Base-by-base conservation (phyloP, 2,113 vertebrate species). In the Ceratotherium simum region DNA sequence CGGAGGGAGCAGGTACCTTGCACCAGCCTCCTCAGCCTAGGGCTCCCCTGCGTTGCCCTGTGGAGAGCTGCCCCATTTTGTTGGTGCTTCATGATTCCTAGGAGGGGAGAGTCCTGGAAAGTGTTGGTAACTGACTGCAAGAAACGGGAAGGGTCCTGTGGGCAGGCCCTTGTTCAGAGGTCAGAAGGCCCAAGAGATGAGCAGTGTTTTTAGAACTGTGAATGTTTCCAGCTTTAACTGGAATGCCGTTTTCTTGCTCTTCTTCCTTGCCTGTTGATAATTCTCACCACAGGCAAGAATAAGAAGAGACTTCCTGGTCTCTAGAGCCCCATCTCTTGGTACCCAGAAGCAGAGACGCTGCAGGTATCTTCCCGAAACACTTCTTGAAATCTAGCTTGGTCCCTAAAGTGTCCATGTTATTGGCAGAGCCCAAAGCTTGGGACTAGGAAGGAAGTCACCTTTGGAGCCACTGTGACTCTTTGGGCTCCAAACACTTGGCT, bases 11-110 rank as follows among this genome's bases (percentile, higher is more conserved):
- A 31, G 27, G 67, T 12, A 0, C 27, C 29, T 27, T 39, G 39
- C 39, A 39, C 51, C 23, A 13, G 21, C n/a, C 56, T 48, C 60
- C 23, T 23, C 31, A 5, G 64, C 13, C 85, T 58, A 14, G n/a
- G 5, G 21, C 8, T 51, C 5, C 70, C 8, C 4, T 3, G 0
- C 2, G 3, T 5, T 5, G 10, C 27, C 31, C 20, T 2, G 5
- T 0, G 8, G 76, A 64, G 29, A 11, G 14, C 18, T 46, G 29
- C 51, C 83, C n/a, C 36, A 0, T 75, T 48, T 39, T 25, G 6
- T 25, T 6, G 8, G 42, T 60, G 56, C 10, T 12, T 23, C 51
- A 0, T 4, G 73, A 51, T 42, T 16, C 58, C 64, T 17, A n/a
- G 46, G n/a, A 18, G 7, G 20, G 29, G 64, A 70, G 42, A 56